Conservation (phyloP, 2,888 invertebrate species). For the Stictocephala bisonia region DNA sequence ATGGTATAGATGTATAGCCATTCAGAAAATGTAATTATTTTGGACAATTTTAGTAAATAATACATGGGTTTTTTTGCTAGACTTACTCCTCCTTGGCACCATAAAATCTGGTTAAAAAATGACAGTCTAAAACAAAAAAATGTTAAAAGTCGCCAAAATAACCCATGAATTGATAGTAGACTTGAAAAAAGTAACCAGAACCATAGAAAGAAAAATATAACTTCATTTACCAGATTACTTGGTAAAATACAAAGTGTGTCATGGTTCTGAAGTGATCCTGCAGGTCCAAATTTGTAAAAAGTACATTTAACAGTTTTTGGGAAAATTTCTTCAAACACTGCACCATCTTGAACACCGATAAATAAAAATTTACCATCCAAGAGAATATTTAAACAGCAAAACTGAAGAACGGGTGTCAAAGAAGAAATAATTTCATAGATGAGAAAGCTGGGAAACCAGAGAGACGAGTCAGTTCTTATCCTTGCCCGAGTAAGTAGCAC, state of each 20-base stretch:
- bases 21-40: background rate
- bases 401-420: background rate
- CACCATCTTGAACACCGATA: background rate
- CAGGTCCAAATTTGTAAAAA: background rate
- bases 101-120: background rate
- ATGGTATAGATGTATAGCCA: conserved; percentile 13
- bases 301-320: background rate
- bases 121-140: background rate
- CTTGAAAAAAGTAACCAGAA: background rate
- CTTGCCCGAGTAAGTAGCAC: too few species aligned
- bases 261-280: background rate
- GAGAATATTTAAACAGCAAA: background rate
- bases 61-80: background rate
- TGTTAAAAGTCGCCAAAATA: background rate
- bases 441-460: background rate
- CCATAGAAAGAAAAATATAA: background rate
- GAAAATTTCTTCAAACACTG: background rate
- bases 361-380: background rate
- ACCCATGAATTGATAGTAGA: background rate
- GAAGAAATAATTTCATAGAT: background rate
- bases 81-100: background rate
- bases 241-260: background rate
- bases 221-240: background rate
- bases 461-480: background rate
- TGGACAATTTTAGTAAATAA: background rate